Evolutionary conservation across 2,797 vertebrate species (phyloP), one percentile per base, ranked within the genome.

Genomic region (Chrosomus eos): DNA sequence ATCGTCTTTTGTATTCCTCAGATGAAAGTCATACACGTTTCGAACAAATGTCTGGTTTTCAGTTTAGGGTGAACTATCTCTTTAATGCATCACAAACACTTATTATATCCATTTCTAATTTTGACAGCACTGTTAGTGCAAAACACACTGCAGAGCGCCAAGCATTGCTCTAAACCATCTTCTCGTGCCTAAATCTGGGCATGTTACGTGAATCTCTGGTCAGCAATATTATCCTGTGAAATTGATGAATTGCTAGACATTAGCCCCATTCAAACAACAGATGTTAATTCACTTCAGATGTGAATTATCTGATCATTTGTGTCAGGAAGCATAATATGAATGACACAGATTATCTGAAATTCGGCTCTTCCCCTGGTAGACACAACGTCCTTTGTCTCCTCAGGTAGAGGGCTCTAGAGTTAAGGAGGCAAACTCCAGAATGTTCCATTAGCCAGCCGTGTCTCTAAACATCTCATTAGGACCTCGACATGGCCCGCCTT

Each of bases 281-380:
- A 94, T 96, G 95, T 95, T 95, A 94, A 95, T 94, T 94, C 92
- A 92, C 91, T 94, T 94, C 91, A 93, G 90, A 92, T 92, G 92
- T 92, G 92, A 93, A 93, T 95, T 94, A 95, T 95, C 95, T 93
- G 90, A 94, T 95, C 94, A 94, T 95, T 94, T 95, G 91, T 95
- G 95, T 95, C 94, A 95, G 88, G 67, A 88, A 80, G 83, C 89
- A 84, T 91, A 93, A 95, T 95, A 95, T 96, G 94, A 94, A 95
- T 94, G 94, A 94, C 91, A 80, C 89, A 93, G 93, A 95, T 95
- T 93, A 95, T 91, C 92, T 90, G 83, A 85, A 92, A 93, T 93
- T 92, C 87, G 70, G 90, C 90, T 89, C 90, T 90, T 93, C 90
- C 91, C 89, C 71, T 91, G 93, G 91, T 92, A 92, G 83, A 89